Conservation (phyloP, 2,888 invertebrate genomes). For the Eilema caniola region DNA sequence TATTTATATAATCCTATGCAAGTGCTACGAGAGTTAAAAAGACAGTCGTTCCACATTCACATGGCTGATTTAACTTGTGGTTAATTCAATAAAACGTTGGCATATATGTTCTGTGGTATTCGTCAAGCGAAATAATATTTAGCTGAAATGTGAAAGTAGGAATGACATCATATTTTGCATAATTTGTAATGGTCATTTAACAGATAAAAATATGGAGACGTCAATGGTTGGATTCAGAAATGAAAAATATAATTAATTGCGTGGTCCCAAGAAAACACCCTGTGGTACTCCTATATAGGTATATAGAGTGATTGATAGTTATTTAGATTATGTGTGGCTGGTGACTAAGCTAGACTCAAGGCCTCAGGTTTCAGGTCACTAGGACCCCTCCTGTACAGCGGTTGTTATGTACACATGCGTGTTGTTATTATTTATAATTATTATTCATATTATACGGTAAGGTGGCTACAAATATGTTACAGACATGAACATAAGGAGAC, state of each 20-base stretch:
- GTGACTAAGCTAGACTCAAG: no score
- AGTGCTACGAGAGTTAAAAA: constrained; percentile 1
- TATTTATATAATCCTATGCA: constrained; percentile 15
- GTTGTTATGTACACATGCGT: no score
- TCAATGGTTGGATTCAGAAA: neutral
- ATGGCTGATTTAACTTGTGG: constrained; percentile 15
- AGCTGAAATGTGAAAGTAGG: constrained; percentile 44
- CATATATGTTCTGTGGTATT: constrained; percentile 1
- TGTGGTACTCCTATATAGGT: no score
- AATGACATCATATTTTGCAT: constrained; percentile 6
- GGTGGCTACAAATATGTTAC: no score
- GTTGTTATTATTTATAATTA: no score
- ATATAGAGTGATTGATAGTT: no score
- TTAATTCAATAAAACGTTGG: constrained; percentile 17
- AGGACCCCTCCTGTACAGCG: no score
- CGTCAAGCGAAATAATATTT: constrained; percentile 11
- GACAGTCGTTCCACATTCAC: constrained; percentile 11
- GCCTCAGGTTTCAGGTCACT: no score
- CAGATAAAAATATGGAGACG: neutral
- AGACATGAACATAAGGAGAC: no score
- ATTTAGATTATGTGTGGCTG: no score
- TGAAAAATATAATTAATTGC: neutral
- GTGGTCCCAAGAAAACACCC: neutral
- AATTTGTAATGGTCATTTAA: constrained; percentile 10
- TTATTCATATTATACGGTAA: no score